These are phyloP conservation scores for Lithobius niger DNA, from an alignment of 1,140 invertebrate species.

Conservation along the genomic window DNA sequence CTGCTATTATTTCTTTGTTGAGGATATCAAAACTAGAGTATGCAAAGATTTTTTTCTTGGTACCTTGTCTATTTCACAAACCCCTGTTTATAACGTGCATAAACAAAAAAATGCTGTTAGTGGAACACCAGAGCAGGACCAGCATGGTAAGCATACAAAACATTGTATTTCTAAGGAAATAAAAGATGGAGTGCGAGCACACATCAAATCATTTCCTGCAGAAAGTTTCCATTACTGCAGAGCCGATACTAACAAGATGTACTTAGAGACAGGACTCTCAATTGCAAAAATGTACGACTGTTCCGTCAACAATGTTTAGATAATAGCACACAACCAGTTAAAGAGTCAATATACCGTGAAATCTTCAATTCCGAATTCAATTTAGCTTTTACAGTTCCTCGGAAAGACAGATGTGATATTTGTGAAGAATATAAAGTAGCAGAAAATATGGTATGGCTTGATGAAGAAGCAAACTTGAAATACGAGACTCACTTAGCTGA, in stretches of 20 bases:
- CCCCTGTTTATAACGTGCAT: too few relatives aligned
- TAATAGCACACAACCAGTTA: background rate
- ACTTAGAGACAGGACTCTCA: background rate
- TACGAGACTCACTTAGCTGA: too few relatives aligned
- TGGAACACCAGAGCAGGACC: too few relatives aligned
- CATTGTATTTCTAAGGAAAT: background rate
- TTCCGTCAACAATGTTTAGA: background rate
- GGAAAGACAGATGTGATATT: background rate
- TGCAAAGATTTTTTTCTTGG: too few relatives aligned
- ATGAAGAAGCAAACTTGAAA: too few relatives aligned
- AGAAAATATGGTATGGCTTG: too few relatives aligned
- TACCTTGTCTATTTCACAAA: too few relatives aligned
- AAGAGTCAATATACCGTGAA: background rate
- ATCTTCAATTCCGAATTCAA: background rate
- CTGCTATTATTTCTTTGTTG: too few relatives aligned
- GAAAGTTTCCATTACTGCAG: background rate
- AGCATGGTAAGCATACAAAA: background rate
- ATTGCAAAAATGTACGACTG: background rate
- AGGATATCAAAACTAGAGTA: too few relatives aligned
- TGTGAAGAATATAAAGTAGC: background rate
- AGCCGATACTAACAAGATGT: background rate
- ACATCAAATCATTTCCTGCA: background rate
- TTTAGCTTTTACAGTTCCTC: background rate
- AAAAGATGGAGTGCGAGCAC: background rate
- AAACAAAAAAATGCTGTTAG: too few relatives aligned